A percentile compares a stretch with the other conserved stretches of the same genome.
phyloP scores from a whole-genome alignment of 2,888 invertebrate genomes.

The Clitarchus hookeri region DNA sequence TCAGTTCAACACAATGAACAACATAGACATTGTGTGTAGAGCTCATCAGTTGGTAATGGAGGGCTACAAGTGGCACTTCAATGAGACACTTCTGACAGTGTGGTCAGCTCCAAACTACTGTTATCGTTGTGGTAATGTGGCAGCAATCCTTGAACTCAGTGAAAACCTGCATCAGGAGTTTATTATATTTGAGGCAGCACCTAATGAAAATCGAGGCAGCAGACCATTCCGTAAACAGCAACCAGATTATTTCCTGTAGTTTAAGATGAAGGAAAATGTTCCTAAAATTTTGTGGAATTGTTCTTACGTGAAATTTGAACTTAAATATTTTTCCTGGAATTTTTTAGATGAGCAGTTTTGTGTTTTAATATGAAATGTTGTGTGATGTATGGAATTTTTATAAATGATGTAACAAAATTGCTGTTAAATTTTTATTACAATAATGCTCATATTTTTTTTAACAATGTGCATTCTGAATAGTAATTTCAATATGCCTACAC shows the following conservation, averaged over 20 bases:
- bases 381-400: not conserved
- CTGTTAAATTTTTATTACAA: not conserved
- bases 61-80: slow-evolving; percentile 99
- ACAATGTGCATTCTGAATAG: not conserved
- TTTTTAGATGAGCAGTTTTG: not conserved
- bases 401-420: not conserved
- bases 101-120: slow-evolving; percentile 99
- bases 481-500: not conserved
- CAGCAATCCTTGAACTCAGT: slow-evolving; percentile 94
- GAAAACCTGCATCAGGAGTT: slow-evolving; percentile 97
- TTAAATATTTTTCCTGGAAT: not conserved
- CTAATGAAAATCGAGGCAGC: slow-evolving; percentile 92
- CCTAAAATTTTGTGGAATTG: slow-evolving; percentile 33
- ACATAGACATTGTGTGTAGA: slow-evolving; percentile 97
- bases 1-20: slow-evolving; percentile 96
- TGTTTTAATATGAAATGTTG: not conserved
- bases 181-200: slow-evolving; percentile 99
- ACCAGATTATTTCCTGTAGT: slow-evolving; percentile 17
- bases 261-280: not conserved
- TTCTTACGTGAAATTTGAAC: not conserved
- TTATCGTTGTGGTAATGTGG: slow-evolving; percentile 65
- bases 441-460: not conserved
- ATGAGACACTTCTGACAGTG: slow-evolving; percentile 97
- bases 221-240: slow-evolving; percentile 59
- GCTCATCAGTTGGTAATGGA: slow-evolving; percentile 99